phyloP scores from a whole-genome alignment of 2,888 invertebrate genomes.

The Coleophora flavipennella region DNA sequence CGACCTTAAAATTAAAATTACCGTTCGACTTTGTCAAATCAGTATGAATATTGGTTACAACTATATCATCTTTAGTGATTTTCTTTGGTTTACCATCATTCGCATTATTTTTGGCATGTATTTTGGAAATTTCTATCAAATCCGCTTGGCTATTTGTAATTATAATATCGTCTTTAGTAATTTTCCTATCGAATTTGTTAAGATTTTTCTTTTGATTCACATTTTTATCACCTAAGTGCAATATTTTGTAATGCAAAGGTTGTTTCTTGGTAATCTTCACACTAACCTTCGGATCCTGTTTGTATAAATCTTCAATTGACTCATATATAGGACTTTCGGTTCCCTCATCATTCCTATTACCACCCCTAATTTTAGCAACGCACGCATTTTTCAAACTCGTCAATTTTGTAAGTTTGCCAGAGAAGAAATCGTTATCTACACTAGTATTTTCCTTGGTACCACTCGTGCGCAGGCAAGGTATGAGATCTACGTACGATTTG shows the following conservation, averaged over 20 bases:
- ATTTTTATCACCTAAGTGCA: slow-evolving; percentile 16
- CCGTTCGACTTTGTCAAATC: background rate
- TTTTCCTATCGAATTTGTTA: slow-evolving; percentile 37
- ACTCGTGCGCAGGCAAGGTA: slow-evolving; percentile 13
- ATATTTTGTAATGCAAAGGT: slow-evolving; percentile 11
- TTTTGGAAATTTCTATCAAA: slow-evolving; percentile 8
- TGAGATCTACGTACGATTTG: slow-evolving; percentile 61
- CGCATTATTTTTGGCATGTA: slow-evolving; percentile 8
- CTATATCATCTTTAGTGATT: background rate
- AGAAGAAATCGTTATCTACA: background rate
- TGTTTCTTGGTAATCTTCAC: slow-evolving; percentile 7
- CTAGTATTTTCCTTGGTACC: background rate
- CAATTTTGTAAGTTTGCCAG: slow-evolving; percentile 1
- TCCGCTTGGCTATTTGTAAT: slow-evolving; percentile 26
- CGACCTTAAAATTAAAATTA: no score
- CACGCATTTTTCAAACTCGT: background rate
- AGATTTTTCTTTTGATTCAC: slow-evolving; percentile 19
- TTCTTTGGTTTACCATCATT: background rate
- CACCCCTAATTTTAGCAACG: background rate
- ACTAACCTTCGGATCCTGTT: slow-evolving; percentile 3
- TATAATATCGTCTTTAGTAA: slow-evolving; percentile 51
- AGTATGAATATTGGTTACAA: background rate
- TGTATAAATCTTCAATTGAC: background rate
- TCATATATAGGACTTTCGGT: slow-evolving; percentile 4
- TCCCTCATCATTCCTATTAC: background rate